Evolutionary conservation across 2,888 invertebrate genomes (phyloP).

Genomic region (Eupithecia centaureata): DNA sequence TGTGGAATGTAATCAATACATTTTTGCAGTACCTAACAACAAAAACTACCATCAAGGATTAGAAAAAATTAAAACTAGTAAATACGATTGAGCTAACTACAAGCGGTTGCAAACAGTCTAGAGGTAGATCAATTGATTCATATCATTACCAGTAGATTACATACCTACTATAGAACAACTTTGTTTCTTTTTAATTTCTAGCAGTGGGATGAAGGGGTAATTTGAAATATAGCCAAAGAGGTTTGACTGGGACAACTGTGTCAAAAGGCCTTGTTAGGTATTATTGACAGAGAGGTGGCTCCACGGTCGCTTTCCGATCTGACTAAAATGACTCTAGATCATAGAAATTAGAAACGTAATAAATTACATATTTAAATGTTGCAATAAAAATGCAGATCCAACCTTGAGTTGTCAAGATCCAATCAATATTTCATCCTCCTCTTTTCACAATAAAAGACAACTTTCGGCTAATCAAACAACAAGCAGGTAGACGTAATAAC

Average conservation of each 20-base stretch:
- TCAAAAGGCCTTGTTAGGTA: no score
- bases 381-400: not conserved
- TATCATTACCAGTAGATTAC: no score
- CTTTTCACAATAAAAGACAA: conserved; percentile 16
- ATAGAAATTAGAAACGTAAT: not conserved
- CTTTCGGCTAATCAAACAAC: conserved; percentile 41
- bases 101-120: no score
- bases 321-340: not conserved
- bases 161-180: not conserved
- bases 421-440: conserved; percentile 7
- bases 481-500: conserved; percentile 36
- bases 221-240: not conserved
- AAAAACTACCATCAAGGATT: no score
- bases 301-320: not conserved
- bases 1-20: not conserved
- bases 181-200: not conserved
- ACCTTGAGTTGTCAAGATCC: conserved; percentile 14
- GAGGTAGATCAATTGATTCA: no score
- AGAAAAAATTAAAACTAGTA: no score
- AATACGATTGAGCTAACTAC: no score
- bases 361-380: not conserved
- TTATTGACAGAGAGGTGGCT: no score
- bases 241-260: no score
- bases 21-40: no score
- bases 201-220: not conserved